Percentiles rank a stretch among this genome's conserved stretches.
Conservation (phyloP, 1,140 invertebrate genomes). For the Teleopsis dalmanni region DNA sequence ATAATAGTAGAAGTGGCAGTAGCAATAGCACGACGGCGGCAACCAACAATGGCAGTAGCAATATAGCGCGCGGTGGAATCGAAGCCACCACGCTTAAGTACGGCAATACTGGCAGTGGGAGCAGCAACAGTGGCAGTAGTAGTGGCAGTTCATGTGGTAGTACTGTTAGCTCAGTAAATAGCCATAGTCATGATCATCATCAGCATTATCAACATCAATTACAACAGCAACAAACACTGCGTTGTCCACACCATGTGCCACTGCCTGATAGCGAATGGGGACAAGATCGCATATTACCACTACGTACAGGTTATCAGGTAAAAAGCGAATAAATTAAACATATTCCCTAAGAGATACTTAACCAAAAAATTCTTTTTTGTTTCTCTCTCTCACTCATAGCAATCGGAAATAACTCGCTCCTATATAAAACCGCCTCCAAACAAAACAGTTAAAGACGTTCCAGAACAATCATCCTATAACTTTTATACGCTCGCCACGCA, state of each 20-base stretch:
- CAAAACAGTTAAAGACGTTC: conserved; percentile 41
- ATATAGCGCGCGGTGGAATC: conserved; percentile 34
- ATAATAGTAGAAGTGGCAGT: conserved; percentile 26
- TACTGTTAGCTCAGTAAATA: conserved; percentile 17
- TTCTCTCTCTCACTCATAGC: conserved; percentile 15
- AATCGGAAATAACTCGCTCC: conserved; percentile 42
- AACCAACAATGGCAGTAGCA: conserved; percentile 17
- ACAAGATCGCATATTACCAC: conserved; percentile 50
- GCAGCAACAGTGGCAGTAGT: conserved; percentile 23
- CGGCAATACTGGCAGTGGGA: conserved; percentile 35
- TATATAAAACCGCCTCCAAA: conserved; percentile 44
- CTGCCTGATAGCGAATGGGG: conserved; percentile 55
- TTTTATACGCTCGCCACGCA: conserved; percentile 12
- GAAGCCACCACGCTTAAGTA: conserved; percentile 38
- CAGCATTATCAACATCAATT: conserved; percentile 41
- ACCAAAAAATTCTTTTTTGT: not conserved
- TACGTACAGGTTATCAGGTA: conserved; percentile 52
- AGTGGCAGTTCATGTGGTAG: conserved; percentile 25
- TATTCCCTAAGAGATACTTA: not conserved
- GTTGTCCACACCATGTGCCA: conserved; percentile 53
- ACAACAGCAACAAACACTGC: conserved; percentile 46
- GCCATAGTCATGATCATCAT: conserved; percentile 39
- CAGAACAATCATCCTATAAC: conserved; percentile 37
- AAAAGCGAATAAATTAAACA: not conserved
- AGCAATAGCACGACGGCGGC: not conserved